phyloP scores from a whole-genome alignment of 2,797 vertebrate genomes.

The Myoxocephalus aenaeus region DNA sequence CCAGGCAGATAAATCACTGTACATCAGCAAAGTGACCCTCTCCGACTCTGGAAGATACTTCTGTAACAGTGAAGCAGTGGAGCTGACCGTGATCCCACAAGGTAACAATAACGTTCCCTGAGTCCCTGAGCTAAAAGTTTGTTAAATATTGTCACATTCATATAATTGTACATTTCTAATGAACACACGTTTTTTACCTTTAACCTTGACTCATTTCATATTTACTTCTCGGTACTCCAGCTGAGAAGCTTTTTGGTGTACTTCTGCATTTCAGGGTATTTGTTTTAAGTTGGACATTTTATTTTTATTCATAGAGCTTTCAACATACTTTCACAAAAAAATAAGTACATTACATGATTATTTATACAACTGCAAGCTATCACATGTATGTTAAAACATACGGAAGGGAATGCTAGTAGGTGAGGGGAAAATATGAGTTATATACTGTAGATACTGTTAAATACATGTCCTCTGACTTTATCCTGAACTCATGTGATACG shows the following conservation, averaged over 20 bases:
- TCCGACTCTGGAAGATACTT: slow-evolving; percentile 34
- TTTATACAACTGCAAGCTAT: no score
- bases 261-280: background rate
- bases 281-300: background rate
- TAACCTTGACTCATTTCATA: background rate
- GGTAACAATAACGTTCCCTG: slow-evolving; percentile 10
- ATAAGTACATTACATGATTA: no score
- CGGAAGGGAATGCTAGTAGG: no score
- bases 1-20: accelerated
- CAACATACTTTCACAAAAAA: background rate
- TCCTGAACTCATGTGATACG: no score
- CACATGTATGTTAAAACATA: no score
- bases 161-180: background rate
- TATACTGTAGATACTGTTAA: no score
- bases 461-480: no score
- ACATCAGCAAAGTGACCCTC: accelerated
- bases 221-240: background rate
- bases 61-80: slow-evolving; percentile 4
- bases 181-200: background rate
- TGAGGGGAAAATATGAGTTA: no score
- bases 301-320: background rate
- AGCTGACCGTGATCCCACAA: slow-evolving; percentile 41
- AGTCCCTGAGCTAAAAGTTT: background rate
- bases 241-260: background rate
- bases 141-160: background rate